Percentiles rank a stretch among this genome's conserved stretches.
phyloP scores from a whole-genome alignment of 2,797 vertebrate species.

The Leptodactylus fallax region DNA sequence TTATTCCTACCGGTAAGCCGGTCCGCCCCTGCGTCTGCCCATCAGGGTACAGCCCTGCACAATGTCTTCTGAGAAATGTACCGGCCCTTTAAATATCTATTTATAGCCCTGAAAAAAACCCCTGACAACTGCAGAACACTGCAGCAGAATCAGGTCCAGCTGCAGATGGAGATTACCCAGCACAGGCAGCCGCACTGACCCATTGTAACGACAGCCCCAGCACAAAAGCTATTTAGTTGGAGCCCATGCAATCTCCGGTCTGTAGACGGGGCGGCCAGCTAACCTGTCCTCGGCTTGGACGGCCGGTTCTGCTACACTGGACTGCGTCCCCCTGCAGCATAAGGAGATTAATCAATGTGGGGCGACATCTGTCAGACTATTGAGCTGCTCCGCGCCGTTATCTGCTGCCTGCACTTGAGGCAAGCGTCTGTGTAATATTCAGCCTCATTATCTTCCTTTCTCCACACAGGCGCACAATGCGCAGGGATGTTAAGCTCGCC shows the following conservation, averaged over 20 bases:
- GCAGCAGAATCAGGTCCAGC: not conserved
- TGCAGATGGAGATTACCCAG: slow-evolving; percentile 29
- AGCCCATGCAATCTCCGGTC: not conserved
- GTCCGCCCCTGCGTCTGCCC: not conserved
- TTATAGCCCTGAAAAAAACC: not conserved
- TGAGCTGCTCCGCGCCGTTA: slow-evolving; percentile 77
- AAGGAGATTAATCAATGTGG: slow-evolving; percentile 78
- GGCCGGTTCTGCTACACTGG: slow-evolving; percentile 65
- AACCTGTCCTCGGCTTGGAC: slow-evolving; percentile 37
- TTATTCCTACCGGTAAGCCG: too few relatives aligned
- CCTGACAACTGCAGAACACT: not conserved
- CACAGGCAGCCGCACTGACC: not conserved
- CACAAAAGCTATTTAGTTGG: not conserved
- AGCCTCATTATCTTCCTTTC: slow-evolving; percentile 79
- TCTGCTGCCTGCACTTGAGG: slow-evolving; percentile 75
- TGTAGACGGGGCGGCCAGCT: not conserved
- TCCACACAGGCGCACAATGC: slow-evolving; percentile 43
- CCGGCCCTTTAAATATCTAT: not conserved
- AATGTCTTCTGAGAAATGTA: not conserved
- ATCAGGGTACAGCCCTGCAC: not conserved
- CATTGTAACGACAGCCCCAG: not conserved
- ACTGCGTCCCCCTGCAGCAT: slow-evolving; percentile 67
- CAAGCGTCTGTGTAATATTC: slow-evolving; percentile 77
- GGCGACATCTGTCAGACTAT: slow-evolving; percentile 80
- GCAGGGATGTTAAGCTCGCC: slow-evolving; percentile 9